Evolutionary conservation across 2,113 vertebrate genomes (phyloP).

Genomic region (Glaucomys volans): DNA sequence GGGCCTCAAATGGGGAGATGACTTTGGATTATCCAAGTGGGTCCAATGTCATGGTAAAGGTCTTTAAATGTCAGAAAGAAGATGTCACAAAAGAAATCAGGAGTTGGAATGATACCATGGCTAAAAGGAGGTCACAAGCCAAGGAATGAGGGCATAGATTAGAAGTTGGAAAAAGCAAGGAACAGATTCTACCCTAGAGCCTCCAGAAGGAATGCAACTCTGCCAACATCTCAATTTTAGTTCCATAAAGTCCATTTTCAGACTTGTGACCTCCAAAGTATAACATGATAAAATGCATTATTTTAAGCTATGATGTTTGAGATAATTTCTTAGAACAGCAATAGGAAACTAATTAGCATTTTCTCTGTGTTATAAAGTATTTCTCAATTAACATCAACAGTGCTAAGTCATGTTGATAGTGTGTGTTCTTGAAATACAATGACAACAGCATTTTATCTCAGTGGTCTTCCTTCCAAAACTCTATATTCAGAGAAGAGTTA

Average conservation of each 20-base stretch:
- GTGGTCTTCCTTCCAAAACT: neutral
- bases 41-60: neutral
- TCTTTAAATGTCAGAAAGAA: neutral
- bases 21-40: neutral
- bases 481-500: neutral
- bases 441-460: neutral
- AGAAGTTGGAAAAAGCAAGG: neutral
- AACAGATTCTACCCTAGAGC: neutral
- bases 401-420: neutral
- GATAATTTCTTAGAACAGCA: neutral
- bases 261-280: neutral
- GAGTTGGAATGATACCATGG: neutral
- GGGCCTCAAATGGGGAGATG: neutral
- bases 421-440: neutral
- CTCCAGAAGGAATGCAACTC: neutral
- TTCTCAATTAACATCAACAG: conserved; percentile 1
- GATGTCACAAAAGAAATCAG: neutral
- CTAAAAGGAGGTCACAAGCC: neutral
- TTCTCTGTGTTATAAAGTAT: neutral
- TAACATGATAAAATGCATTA: neutral
- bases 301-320: neutral
- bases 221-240: neutral
- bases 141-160: neutral
- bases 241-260: neutral
- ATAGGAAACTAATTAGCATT: neutral